Evolutionary conservation across 2,888 invertebrate genomes (phyloP).

Genomic region (Cryptophagus acutangulus): DNA sequence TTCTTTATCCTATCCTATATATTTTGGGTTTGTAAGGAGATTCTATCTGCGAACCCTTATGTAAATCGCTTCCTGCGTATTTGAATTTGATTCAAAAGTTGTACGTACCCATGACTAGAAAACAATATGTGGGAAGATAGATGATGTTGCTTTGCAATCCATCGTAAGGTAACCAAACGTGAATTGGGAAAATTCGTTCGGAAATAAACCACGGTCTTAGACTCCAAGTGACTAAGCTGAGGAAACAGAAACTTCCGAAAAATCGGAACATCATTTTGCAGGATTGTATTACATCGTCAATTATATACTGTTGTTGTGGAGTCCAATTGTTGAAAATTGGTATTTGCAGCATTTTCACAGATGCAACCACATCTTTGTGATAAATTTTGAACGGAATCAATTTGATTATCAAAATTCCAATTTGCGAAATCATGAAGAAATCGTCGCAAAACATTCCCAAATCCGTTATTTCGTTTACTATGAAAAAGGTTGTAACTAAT

Average conservation of each 20-base stretch:
- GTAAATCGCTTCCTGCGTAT: no score
- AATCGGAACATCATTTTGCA: slow-evolving; percentile 5
- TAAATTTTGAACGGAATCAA: slow-evolving; percentile 6
- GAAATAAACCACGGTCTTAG: slow-evolving; percentile 8
- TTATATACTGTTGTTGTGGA: slow-evolving; percentile 4
- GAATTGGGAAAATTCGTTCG: slow-evolving; percentile 13
- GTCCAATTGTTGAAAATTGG: slow-evolving; percentile 1
- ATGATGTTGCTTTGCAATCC: slow-evolving; percentile 9
- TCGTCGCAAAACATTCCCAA: not conserved
- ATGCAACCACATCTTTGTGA: not conserved
- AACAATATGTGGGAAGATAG: no score
- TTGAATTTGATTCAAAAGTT: no score
- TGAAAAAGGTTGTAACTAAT: not conserved
- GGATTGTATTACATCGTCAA: slow-evolving; percentile 6
- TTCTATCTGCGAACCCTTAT: no score
- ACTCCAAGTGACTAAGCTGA: slow-evolving; percentile 10
- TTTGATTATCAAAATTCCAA: not conserved
- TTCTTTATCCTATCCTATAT: no score
- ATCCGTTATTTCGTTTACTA: not conserved
- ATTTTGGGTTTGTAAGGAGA: no score
- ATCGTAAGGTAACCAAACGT: slow-evolving; percentile 19
- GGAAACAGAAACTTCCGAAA: slow-evolving; percentile 5
- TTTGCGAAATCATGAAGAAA: not conserved
- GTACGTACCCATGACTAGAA: no score
- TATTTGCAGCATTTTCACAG: not conserved